Conservation (phyloP, 2,888 invertebrate species). For the Diaprepes abbreviatus region DNA sequence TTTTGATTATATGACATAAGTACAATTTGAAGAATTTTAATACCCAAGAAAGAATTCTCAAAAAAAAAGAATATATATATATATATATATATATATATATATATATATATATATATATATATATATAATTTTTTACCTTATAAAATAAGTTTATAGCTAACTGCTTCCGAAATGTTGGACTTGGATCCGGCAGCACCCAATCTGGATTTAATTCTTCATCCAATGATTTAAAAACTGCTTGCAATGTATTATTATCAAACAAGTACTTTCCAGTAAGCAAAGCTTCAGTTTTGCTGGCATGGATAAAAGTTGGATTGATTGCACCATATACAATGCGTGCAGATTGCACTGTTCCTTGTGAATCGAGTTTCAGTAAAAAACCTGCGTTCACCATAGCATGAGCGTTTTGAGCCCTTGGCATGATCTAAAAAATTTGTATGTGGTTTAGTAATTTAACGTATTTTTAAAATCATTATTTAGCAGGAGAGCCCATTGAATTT, state of each 20-base stretch:
- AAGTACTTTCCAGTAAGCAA: constrained; percentile 66
- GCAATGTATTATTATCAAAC: constrained; percentile 65
- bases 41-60: too few species aligned
- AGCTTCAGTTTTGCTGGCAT: constrained; percentile 71
- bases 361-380: constrained; percentile 74
- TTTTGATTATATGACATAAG: too few species aligned
- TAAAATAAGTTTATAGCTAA: constrained; percentile 84
- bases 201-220: constrained; percentile 76
- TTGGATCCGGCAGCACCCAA: constrained; percentile 76
- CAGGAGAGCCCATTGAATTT: too few species aligned
- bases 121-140: too few species aligned
- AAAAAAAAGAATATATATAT: too few species aligned
- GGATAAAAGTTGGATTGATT: constrained; percentile 70
- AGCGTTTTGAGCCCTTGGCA: constrained; percentile 80
- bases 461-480: too few species aligned
- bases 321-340: constrained; percentile 77
- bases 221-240: constrained; percentile 68
- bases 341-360: constrained; percentile 66
- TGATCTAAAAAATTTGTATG: constrained; percentile 76
- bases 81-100: too few species aligned
- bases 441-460: too few species aligned
- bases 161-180: constrained; percentile 77
- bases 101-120: too few species aligned
- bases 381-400: constrained; percentile 84
- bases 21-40: too few species aligned